phyloP scores from a whole-genome alignment of 2,888 invertebrate species.

The Cosmopolites sordidus region DNA sequence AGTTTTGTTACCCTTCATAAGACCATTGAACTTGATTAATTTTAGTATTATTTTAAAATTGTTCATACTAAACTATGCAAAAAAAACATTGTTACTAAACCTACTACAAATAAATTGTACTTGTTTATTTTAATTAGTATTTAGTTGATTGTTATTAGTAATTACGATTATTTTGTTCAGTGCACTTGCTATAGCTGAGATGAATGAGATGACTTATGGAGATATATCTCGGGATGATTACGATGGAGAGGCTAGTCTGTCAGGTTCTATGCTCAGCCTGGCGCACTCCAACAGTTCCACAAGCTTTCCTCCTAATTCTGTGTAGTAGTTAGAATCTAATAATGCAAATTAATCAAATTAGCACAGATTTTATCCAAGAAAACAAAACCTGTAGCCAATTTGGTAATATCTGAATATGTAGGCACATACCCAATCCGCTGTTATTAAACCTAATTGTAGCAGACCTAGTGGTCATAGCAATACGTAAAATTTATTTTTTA shows the following conservation, averaged over 20 bases:
- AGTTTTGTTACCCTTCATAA: no score
- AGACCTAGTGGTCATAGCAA: not conserved
- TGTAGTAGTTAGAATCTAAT: conserved; percentile 29
- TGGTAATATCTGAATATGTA: conserved; percentile 3
- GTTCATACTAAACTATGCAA: no score
- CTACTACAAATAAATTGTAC: no score
- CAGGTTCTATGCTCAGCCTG: conserved; percentile 91
- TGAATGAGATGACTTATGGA: conserved; percentile 74
- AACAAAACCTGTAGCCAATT: not conserved
- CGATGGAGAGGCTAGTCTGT: conserved; percentile 87
- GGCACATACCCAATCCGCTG: conserved; percentile 5
- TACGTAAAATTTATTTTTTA: not conserved
- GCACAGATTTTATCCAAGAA: not conserved
- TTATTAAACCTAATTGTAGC: conserved; percentile 4
- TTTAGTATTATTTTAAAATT: no score
- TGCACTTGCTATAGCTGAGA: conserved; percentile 88
- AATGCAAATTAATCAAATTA: conserved; percentile 6
- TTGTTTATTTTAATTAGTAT: no score
- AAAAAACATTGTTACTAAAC: no score
- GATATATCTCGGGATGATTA: conserved; percentile 80
- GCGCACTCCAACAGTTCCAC: conserved; percentile 94
- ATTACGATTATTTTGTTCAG: conserved; percentile 40
- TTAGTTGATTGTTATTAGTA: no score
- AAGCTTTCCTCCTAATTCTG: conserved; percentile 69
- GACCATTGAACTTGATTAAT: no score